Evolutionary conservation across 1,140 invertebrate genomes (phyloP).

Genomic region (Cyphomyrmex costatus): DNA sequence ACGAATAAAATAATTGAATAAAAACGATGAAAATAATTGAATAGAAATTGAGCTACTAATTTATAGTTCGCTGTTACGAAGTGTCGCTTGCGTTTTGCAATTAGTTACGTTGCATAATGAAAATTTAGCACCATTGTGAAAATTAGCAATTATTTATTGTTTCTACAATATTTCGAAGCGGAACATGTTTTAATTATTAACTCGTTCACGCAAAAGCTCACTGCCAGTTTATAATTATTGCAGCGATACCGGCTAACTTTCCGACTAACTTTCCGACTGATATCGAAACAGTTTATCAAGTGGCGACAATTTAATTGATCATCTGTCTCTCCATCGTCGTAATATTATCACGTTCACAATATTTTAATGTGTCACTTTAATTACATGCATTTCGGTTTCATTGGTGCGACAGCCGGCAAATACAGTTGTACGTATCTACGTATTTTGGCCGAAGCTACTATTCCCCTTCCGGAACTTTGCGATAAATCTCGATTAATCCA

Average conservation of each 20-base stretch:
- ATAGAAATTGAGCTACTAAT: constrained; percentile 38
- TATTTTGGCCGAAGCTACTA: not conserved
- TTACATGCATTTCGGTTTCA: constrained; percentile 20
- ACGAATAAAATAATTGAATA: not conserved
- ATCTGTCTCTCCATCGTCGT: not conserved
- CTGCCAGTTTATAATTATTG: constrained; percentile 17
- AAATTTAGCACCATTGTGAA: constrained; percentile 51
- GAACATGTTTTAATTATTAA: constrained; percentile 39
- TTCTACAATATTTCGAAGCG: not conserved
- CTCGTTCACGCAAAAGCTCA: not conserved
- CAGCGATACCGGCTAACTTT: constrained; percentile 16
- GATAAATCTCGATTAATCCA: constrained; percentile 62
- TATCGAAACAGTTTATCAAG: constrained; percentile 20
- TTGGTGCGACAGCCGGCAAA: not conserved
- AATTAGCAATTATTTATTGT: constrained; percentile 58
- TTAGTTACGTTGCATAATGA: constrained; percentile 44
- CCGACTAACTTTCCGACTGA: constrained; percentile 26
- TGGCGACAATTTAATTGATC: constrained; percentile 42
- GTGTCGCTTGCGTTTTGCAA: constrained; percentile 17
- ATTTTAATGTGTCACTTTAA: constrained; percentile 41
- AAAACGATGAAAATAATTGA: constrained; percentile 3
- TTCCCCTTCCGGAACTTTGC: constrained; percentile 22
- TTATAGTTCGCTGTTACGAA: constrained; percentile 10
- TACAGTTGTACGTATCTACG: not conserved
- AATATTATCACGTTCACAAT: constrained; percentile 10